Evolutionary conservation across 2,888 invertebrate species (phyloP), one percentile per base, ranked within the genome.

Genomic region (Parasteatoda lunata): DNA sequence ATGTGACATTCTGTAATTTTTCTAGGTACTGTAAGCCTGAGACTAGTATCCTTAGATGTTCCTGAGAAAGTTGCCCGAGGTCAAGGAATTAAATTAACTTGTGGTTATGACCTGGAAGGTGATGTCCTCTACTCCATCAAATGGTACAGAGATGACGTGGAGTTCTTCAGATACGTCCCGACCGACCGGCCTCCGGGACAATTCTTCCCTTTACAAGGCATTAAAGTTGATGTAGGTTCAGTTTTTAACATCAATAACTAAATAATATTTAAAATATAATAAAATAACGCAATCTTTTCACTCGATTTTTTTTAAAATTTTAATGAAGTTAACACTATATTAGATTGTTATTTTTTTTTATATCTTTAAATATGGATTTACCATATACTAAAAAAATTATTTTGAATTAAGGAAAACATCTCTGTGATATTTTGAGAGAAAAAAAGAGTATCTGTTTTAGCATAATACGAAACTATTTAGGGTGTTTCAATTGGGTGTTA

Each of bases 91-190:
- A 75, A 70, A 82, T 80, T 88, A 82, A 88, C 85, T 68, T 88
- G 88, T 45, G 85, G 78, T 75, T 88, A 85, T 78, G 88, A 88
- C 84, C 85, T 88, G 70, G 88, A 88, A 82, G 88, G 88, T 70
- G 88, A 88, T 66, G 71, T 78, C 9, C 78, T 88, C 52, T 88
- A 88, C 82, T 88, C 88, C 82, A 85, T 88, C 84, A 88, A 88
- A 85, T 88, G 88, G 88, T 88, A 88, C 70, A 68, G 85, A 72
- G 85, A 88, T 68, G 85, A 85, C 48, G 78, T 88, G 66, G 88
- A 88, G 48, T 88, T 88, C 76, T 88, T 85, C 78, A 81, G 88
- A 78, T 88, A 88, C 78, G 88, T 88, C 78, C 88, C 88, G 4
- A 85, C 83, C 54, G 88, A 88, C 52, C 52, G 59, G 51, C 88